Conservation (phyloP, 2,113 vertebrate species). For the Centropristis striata region DNA sequence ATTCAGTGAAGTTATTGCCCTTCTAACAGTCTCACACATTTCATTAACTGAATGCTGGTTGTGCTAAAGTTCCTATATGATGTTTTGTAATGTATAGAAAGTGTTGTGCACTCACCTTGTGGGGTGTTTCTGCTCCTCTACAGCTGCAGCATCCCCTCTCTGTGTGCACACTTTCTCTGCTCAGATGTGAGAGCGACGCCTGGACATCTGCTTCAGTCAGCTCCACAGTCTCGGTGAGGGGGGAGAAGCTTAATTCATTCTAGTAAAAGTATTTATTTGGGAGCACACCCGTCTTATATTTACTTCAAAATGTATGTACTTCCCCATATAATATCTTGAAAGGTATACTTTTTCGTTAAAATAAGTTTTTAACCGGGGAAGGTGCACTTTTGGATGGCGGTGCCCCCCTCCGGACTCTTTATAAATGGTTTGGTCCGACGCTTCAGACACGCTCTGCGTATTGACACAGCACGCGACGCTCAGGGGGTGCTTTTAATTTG, state of each 20-base stretch:
- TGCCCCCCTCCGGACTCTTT: not conserved
- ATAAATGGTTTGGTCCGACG: slow-evolving; percentile 58
- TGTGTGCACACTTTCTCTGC: slow-evolving; percentile 57
- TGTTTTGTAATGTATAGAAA: not conserved
- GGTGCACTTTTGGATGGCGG: accelerated
- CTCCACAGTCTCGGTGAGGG: slow-evolving; percentile 26
- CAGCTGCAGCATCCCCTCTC: slow-evolving; percentile 49
- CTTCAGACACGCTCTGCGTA: slow-evolving; percentile 64
- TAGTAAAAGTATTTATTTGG: accelerated
- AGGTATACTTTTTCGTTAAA: accelerated
- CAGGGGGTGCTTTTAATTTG: slow-evolving; percentile 41
- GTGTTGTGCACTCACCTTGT: slow-evolving; percentile 27
- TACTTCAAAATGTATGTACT: accelerated
- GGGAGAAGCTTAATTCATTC: accelerated
- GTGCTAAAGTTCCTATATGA: accelerated
- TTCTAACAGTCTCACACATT: not conserved
- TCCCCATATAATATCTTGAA: accelerated
- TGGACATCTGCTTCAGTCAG: slow-evolving; percentile 70
- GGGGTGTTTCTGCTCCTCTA: slow-evolving; percentile 35
- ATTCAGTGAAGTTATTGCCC: not conserved
- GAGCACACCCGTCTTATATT: accelerated
- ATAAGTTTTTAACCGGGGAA: accelerated
- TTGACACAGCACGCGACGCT: slow-evolving; percentile 67
- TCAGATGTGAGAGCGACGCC: slow-evolving; percentile 41
- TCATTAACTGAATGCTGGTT: not conserved